A percentile compares a stretch with the other conserved stretches of the same genome.
Conservation (phyloP, 2,888 invertebrate genomes). For the Cantharis lateralis region DNA sequence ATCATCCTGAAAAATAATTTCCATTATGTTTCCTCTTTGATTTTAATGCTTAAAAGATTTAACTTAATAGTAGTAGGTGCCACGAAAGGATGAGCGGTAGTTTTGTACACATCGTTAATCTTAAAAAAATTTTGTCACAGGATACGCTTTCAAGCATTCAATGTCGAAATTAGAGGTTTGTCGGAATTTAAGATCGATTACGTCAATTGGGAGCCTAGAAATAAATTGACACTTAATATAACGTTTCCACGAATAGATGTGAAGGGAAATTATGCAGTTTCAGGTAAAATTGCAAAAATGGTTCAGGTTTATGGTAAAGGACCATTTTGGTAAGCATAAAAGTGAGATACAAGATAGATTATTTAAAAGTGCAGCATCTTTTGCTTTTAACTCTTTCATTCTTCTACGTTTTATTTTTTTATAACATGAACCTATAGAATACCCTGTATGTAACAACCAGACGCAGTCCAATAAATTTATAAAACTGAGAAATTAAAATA, state of each 20-base stretch:
- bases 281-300: constrained; percentile 49
- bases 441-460: no score
- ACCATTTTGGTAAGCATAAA: constrained; percentile 50
- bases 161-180: constrained; percentile 50
- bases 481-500: no score
- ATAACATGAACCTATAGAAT: no score
- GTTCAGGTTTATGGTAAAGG: constrained; percentile 52
- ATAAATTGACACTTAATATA: constrained; percentile 49
- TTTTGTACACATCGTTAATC: no score
- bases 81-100: no score
- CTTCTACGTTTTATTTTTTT: not conserved
- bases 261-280: constrained; percentile 50
- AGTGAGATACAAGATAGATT: not conserved
- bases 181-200: constrained; percentile 52
- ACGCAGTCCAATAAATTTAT: no score
- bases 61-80: no score
- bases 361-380: not conserved
- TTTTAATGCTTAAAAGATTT: no score
- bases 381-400: not conserved
- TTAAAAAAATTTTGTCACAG: constrained; percentile 37
- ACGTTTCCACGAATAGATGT: constrained; percentile 52
- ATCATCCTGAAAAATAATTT: not conserved
- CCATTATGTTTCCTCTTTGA: no score
- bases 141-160: constrained; percentile 49
- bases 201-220: constrained; percentile 48